A percentile compares a stretch with the other conserved stretches of the same genome.
These are phyloP conservation scores for Axea sp. DNA, from an alignment of 2,888 invertebrate genomes.

Conservation along the genomic window DNA sequence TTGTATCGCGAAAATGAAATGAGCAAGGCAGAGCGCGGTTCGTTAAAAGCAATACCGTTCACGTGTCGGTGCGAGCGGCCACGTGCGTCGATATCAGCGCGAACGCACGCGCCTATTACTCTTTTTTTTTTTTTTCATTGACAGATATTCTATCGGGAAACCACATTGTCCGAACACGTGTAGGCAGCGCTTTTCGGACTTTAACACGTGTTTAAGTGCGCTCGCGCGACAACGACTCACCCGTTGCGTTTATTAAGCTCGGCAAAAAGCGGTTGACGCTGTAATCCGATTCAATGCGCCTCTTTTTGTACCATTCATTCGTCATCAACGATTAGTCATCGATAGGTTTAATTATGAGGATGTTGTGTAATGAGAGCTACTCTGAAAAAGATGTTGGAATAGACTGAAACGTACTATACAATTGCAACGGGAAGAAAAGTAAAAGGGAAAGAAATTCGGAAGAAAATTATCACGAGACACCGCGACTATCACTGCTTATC, in stretches of 20 bases:
- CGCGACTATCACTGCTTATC: too few species aligned
- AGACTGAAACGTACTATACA: too few species aligned
- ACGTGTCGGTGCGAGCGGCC: constrained; percentile 39
- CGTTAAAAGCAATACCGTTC: constrained; percentile 49
- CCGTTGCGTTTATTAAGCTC: constrained; percentile 16
- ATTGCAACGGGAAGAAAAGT: too few species aligned
- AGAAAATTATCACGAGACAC: too few species aligned
- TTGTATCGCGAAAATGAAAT: constrained; percentile 24
- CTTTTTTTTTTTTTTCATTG: constrained; percentile 44
- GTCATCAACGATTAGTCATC: constrained; percentile 31
- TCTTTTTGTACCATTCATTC: constrained; percentile 7
- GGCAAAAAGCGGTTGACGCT: constrained; percentile 19
- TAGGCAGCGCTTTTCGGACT: constrained; percentile 44
- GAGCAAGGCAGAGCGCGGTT: constrained; percentile 16
- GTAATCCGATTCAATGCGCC: not conserved
- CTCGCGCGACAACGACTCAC: constrained; percentile 18
- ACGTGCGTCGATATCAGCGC: constrained; percentile 45
- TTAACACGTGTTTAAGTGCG: constrained; percentile 28
- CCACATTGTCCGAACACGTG: constrained; percentile 46
- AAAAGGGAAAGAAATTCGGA: too few species aligned
- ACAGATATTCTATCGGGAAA: constrained; percentile 49
- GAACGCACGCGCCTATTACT: constrained; percentile 56
- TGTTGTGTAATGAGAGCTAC: constrained; percentile 11
- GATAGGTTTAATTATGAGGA: constrained; percentile 6
- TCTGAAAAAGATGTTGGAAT: constrained; percentile 8